A percentile compares a stretch with the other conserved stretches of the same genome.
Conservation (phyloP, 2,888 invertebrate species). For the Drosophila merina region DNA sequence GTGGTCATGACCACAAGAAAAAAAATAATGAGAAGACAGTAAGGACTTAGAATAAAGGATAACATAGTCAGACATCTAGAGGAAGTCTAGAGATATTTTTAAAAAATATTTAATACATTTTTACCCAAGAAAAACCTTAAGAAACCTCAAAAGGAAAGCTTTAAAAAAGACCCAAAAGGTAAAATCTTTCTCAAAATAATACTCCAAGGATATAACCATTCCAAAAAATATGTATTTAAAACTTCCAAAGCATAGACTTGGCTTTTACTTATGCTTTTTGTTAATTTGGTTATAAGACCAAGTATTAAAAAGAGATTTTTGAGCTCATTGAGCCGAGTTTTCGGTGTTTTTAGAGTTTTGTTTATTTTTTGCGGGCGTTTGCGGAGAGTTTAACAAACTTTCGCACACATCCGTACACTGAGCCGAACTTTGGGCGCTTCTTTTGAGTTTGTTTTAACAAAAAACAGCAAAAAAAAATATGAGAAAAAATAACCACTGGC, state of each 20-base stretch:
- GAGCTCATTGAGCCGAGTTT: slow-evolving; percentile 69
- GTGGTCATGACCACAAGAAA: slow-evolving; percentile 59
- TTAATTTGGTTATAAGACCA: slow-evolving; percentile 78
- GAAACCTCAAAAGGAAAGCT: no score
- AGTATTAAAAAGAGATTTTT: slow-evolving; percentile 80
- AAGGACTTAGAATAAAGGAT: background rate
- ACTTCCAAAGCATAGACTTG: no score
- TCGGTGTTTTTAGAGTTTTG: background rate
- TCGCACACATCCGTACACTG: background rate
- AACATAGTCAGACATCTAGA: no score
- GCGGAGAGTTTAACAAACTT: slow-evolving; percentile 13
- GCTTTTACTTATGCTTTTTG: slow-evolving; percentile 30
- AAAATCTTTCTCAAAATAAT: no score
- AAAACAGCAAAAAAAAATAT: background rate
- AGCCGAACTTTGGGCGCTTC: background rate
- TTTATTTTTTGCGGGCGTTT: slow-evolving; percentile 7
- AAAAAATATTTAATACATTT: no score
- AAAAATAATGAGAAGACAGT: slow-evolving; percentile 42
- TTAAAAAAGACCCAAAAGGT: no score
- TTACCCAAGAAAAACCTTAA: no score
- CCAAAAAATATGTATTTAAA: no score
- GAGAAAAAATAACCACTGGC: slow-evolving; percentile 22
- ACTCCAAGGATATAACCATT: no score
- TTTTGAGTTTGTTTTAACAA: slow-evolving; percentile 1
- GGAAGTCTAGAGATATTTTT: no score